phyloP scores from a whole-genome alignment of 2,888 invertebrate genomes.

The Acrobasis consociella region DNA sequence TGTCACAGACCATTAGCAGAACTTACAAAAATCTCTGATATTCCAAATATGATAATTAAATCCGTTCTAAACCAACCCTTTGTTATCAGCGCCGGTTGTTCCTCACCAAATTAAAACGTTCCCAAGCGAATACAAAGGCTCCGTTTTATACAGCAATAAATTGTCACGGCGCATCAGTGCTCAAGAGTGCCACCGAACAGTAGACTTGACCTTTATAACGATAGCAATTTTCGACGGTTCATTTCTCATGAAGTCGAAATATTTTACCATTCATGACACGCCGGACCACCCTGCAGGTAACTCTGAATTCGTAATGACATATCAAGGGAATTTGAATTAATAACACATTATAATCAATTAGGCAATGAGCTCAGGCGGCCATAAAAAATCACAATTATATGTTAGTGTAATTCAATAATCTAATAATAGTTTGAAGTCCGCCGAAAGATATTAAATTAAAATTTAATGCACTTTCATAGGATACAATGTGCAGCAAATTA shows the following conservation, averaged over 20 bases:
- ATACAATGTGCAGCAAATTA: slow-evolving; percentile 10
- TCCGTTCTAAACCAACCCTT: background rate
- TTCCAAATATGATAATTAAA: slow-evolving; percentile 1
- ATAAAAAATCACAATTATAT: slow-evolving; percentile 47
- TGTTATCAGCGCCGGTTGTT: background rate
- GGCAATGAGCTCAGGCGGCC: slow-evolving; percentile 50
- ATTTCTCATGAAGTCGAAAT: slow-evolving; percentile 48
- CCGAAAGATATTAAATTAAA: slow-evolving; percentile 21
- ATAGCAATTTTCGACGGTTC: slow-evolving; percentile 59
- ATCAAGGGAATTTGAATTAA: slow-evolving; percentile 62
- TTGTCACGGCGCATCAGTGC: slow-evolving; percentile 62
- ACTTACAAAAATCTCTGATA: background rate
- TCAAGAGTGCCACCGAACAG: slow-evolving; percentile 55
- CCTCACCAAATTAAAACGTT: slow-evolving; percentile 22
- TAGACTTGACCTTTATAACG: slow-evolving; percentile 50
- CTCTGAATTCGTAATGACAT: slow-evolving; percentile 41
- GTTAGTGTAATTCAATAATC: slow-evolving; percentile 40
- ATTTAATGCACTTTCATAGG: slow-evolving; percentile 4
- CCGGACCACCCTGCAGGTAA: slow-evolving; percentile 60
- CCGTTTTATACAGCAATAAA: slow-evolving; percentile 54
- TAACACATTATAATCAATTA: slow-evolving; percentile 64
- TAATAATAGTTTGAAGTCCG: slow-evolving; percentile 45
- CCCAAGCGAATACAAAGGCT: slow-evolving; percentile 23
- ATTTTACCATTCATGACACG: slow-evolving; percentile 39
- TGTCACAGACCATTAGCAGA: background rate